Conservation (phyloP, 2,888 invertebrate genomes). For the Brachyptera putata region DNA sequence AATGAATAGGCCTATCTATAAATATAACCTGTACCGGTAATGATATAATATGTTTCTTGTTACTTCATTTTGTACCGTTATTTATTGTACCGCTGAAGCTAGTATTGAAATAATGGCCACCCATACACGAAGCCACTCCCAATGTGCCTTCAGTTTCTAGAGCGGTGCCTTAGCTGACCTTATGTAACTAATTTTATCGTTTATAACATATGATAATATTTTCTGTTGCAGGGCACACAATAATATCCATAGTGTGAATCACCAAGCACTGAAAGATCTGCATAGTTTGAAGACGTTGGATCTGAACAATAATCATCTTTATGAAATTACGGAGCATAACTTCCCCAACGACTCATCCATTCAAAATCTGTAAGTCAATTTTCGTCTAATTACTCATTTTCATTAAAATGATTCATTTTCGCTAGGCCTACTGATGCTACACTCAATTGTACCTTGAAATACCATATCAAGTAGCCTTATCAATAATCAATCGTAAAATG, state of each 20-base stretch:
- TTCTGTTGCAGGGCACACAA: constrained; percentile 54
- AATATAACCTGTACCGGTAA: no score
- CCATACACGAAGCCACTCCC: no score
- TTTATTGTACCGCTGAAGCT: no score
- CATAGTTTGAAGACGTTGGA: constrained; percentile 56
- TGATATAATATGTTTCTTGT: no score
- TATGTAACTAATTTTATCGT: no score
- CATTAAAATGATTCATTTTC: background rate
- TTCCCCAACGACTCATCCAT: constrained; percentile 56
- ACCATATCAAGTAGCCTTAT: background rate
- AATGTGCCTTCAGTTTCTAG: no score
- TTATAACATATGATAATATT: no score
- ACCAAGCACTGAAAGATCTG: constrained; percentile 48
- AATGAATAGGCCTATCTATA: no score
- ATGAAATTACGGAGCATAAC: constrained; percentile 51
- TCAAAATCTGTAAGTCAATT: constrained; percentile 48
- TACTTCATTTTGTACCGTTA: no score
- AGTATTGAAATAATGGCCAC: no score
- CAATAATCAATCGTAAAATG: background rate
- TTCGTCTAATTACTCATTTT: background rate
- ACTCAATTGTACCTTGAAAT: background rate
- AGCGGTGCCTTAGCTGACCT: no score
- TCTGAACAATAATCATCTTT: constrained; percentile 61
- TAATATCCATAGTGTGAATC: constrained; percentile 46
- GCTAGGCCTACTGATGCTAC: background rate